These are phyloP conservation scores for Eupelmus urozonus DNA, from an alignment of 2,888 invertebrate genomes.

Conservation along the genomic window DNA sequence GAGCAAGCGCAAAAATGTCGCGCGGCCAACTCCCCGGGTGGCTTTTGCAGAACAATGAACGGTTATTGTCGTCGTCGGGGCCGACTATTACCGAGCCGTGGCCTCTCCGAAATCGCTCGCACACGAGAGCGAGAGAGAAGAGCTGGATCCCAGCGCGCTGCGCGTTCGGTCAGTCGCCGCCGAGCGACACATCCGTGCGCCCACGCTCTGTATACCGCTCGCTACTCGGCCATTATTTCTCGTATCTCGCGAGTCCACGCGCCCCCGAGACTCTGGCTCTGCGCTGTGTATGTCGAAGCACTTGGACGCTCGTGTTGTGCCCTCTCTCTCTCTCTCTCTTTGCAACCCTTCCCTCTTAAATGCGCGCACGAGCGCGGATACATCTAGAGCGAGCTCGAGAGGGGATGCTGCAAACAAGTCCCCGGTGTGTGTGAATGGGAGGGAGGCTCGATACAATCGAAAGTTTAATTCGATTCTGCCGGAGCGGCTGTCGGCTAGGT, in stretches of 20 bases:
- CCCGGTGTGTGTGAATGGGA: not conserved
- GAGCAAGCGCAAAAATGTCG: too few species aligned
- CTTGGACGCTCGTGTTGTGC: conserved; percentile 14
- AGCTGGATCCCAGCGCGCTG: conserved; percentile 34
- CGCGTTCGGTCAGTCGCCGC: conserved; percentile 1
- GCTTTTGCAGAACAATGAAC: conserved; percentile 71
- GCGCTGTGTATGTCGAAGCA: conserved; percentile 10
- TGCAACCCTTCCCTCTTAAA: conserved; percentile 52
- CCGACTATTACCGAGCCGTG: conserved; percentile 68
- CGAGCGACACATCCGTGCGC: not conserved
- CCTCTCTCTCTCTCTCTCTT: conserved; percentile 31
- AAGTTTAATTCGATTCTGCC: conserved; percentile 58
- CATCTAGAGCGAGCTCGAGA: not conserved
- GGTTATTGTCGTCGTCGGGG: conserved; percentile 71
- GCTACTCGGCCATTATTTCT: conserved; percentile 71
- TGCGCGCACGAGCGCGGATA: conserved; percentile 57
- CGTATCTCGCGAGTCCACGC: conserved; percentile 73
- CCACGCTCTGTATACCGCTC: not conserved
- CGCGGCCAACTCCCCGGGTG: not conserved
- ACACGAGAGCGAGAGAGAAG: too few species aligned
- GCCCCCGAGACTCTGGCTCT: conserved; percentile 46
- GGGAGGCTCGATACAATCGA: conserved; percentile 52
- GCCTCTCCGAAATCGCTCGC: conserved; percentile 47
- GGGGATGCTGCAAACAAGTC: conserved; percentile 41
- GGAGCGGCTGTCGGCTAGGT: not conserved